phyloP scores from a whole-genome alignment of 1,140 invertebrate genomes.

The Cherax destructor region DNA sequence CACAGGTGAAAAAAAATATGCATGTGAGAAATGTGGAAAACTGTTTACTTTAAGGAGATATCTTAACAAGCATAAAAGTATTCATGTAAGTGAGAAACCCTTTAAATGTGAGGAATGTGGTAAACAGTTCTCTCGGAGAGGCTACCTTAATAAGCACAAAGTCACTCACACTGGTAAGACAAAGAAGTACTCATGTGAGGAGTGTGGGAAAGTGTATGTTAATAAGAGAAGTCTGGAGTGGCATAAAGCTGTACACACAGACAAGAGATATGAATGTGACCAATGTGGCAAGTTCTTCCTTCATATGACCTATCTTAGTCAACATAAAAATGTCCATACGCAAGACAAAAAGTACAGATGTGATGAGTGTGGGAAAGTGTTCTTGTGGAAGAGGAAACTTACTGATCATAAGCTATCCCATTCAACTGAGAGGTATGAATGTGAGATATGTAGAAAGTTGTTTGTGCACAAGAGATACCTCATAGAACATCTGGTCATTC shows the following conservation, averaged over 20 bases:
- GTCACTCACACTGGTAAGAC: background rate
- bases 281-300: background rate
- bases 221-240: background rate
- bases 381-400: constrained; percentile 5
- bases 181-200: background rate
- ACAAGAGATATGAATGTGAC: background rate
- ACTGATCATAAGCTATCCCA: background rate
- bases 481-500: background rate
- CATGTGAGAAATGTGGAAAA: background rate
- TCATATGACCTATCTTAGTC: background rate
- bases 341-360: background rate
- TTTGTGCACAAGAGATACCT: background rate
- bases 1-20: background rate
- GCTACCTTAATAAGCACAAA: background rate
- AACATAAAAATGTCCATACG: background rate
- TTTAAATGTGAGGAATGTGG: background rate
- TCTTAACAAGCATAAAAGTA: background rate
- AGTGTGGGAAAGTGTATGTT: background rate
- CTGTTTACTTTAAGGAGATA: background rate
- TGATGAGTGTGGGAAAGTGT: constrained; percentile 2
- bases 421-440: background rate
- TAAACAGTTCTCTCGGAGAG: background rate
- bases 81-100: background rate
- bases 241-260: background rate
- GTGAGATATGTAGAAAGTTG: background rate